Evolutionary conservation across 2,888 invertebrate genomes (phyloP), one percentile per base, ranked within the genome.

Genomic region (Apodemia mormo): DNA sequence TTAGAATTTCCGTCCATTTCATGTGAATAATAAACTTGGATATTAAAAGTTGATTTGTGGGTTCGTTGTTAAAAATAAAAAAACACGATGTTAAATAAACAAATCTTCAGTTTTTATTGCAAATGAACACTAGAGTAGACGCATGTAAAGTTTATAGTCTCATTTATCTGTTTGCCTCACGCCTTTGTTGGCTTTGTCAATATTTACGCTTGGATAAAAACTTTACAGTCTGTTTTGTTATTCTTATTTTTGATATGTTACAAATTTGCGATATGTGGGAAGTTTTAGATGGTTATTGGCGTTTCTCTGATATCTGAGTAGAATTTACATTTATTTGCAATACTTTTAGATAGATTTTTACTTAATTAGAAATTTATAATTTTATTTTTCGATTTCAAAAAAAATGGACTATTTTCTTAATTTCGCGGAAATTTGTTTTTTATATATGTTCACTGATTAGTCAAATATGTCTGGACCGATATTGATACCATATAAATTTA

Each of bases 151-250:
- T 58, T 58, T 58, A 58, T 30, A 58, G 58, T 58, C 9, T 58
- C 30, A 30, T 58, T 58, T 58, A 58, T 58, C 58, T 58, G 58
- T 58, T 58, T 58, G 58, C 58, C 22, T 58, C 58, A 58, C 58
- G 58, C 58, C 58, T 58, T 58, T 58, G 58, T 30, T 58, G 22
- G 58, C 58, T 58, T 30, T 29, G 22, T 29, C 58, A 58, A 58
- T 58, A 58, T 58, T 58, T 58, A 58, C 29, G 58, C 29, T 58
- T 29, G 58, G 30, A 58, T 58, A 58, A 58, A 56, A 58, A 58
- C 45, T 58, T 30, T 29, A 58, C 58, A 29, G 30, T 58, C 29
- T 12, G 4, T 10, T 58, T 58, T 58, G 58, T 58, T 58, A 58
- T 58, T 56, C 9, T 58, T 30, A 58, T 58, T 58, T 45, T 58